Percentiles rank a stretch among this genome's conserved stretches.
phyloP scores from a whole-genome alignment of 2,888 invertebrate genomes.

The Melanchra persicariae region DNA sequence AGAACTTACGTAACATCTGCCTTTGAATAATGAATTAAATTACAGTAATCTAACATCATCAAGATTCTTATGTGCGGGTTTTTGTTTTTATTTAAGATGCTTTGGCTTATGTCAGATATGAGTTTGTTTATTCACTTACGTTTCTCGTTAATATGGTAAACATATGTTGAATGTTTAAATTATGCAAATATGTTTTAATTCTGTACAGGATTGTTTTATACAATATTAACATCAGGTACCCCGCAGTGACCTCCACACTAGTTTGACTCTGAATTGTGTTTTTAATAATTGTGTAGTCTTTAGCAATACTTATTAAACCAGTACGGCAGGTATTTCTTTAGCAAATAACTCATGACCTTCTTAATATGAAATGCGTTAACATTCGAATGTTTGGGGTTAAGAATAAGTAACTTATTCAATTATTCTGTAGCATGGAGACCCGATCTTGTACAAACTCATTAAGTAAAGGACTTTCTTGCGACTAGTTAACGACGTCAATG shows the following conservation, averaged over 20 bases:
- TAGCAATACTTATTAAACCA: slow-evolving; percentile 37
- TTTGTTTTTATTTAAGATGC: slow-evolving; percentile 51
- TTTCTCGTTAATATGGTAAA: slow-evolving; percentile 57
- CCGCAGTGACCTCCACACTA: slow-evolving; percentile 54
- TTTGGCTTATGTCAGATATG: slow-evolving; percentile 54
- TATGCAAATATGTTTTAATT: slow-evolving; percentile 51
- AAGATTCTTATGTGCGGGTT: slow-evolving; percentile 46
- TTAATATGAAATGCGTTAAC: slow-evolving; percentile 32
- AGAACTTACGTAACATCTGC: slow-evolving; percentile 51
- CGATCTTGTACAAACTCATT: slow-evolving; percentile 43
- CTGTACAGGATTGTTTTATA: slow-evolving; percentile 40
- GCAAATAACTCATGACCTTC: slow-evolving; percentile 53
- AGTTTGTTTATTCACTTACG: slow-evolving; percentile 51
- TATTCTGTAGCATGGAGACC: slow-evolving; percentile 40
- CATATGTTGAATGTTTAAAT: slow-evolving; percentile 53
- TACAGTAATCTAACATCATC: slow-evolving; percentile 51
- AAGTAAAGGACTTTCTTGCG: slow-evolving; percentile 44
- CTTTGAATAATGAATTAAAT: slow-evolving; percentile 54
- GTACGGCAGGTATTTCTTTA: slow-evolving; percentile 40
- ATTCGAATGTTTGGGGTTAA: slow-evolving; percentile 33
- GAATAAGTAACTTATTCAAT: slow-evolving; percentile 15
- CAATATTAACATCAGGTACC: slow-evolving; percentile 40
- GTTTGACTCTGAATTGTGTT: slow-evolving; percentile 48
- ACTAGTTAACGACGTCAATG: slow-evolving; percentile 58
- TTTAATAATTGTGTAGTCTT: slow-evolving; percentile 49